These are phyloP conservation scores for Acanthochromis polyacanthus DNA, from an alignment of 2,113 vertebrate species.

Conservation along the genomic window DNA sequence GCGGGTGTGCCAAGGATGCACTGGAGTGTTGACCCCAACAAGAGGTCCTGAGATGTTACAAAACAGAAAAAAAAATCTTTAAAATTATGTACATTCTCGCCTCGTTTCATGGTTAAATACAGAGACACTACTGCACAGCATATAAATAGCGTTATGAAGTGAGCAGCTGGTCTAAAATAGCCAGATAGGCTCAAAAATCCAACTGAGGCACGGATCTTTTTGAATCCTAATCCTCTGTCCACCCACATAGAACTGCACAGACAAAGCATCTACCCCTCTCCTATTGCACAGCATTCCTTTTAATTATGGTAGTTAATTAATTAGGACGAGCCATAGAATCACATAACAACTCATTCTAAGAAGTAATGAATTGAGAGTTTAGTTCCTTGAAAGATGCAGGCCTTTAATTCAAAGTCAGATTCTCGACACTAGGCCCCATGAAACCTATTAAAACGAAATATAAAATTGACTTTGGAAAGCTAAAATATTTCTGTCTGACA, in stretches of 20 bases:
- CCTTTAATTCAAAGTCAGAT: conserved; percentile 44
- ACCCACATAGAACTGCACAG: conserved; percentile 31
- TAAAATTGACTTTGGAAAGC: conserved; percentile 51
- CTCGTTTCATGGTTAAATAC: background rate
- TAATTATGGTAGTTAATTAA: conserved; percentile 58
- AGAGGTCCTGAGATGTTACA: background rate
- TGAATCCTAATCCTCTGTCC: conserved; percentile 25
- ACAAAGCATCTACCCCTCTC: conserved; percentile 20
- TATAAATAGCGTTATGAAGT: background rate
- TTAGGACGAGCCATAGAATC: conserved; percentile 39
- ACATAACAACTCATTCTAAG: conserved; percentile 39
- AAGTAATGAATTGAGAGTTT: conserved; percentile 37
- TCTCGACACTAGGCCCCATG: conserved; percentile 45
- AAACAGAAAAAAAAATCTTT: background rate
- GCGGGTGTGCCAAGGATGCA: background rate
- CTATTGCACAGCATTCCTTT: conserved; percentile 1
- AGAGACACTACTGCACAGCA: background rate
- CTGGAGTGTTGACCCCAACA: background rate
- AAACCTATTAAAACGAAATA: conserved; percentile 56
- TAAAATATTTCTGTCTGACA: conserved; percentile 57
- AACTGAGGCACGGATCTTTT: conserved; percentile 18
- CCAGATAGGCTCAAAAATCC: conserved; percentile 11
- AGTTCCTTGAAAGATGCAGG: conserved; percentile 47
- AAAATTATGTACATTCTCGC: too few species aligned
- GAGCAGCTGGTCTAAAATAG: background rate